Evolutionary conservation across 2,888 invertebrate species (phyloP).

Genomic region (Lycaena phlaeas): DNA sequence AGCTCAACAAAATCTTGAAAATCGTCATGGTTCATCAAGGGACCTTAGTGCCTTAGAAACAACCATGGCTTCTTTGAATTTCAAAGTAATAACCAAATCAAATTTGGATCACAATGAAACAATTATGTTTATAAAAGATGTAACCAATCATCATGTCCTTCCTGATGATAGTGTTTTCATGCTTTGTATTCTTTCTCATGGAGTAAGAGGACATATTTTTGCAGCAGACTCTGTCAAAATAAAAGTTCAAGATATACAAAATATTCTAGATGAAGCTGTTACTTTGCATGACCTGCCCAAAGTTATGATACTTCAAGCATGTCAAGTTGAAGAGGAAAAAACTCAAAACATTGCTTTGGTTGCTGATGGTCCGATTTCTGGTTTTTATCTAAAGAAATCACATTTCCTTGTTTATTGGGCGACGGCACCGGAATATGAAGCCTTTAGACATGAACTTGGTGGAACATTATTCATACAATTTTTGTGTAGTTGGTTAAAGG

Average conservation of each 20-base stretch:
- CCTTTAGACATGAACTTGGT: slow-evolving; percentile 39
- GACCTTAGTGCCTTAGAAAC: slow-evolving; percentile 38
- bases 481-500: slow-evolving; percentile 36
- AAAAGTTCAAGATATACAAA: slow-evolving; percentile 50
- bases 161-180: slow-evolving; percentile 52
- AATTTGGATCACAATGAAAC: slow-evolving; percentile 43
- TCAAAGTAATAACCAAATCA: slow-evolving; percentile 37
- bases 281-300: slow-evolving; percentile 48
- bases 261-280: slow-evolving; percentile 39
- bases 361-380: slow-evolving; percentile 36
- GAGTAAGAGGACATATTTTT: slow-evolving; percentile 51
- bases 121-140: slow-evolving; percentile 38
- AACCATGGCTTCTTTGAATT: slow-evolving; percentile 48
- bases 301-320: slow-evolving; percentile 55
- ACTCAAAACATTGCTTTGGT: slow-evolving; percentile 28
- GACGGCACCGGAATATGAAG: slow-evolving; percentile 55
- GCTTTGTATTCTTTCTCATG: slow-evolving; percentile 59
- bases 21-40: slow-evolving; percentile 40
- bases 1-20: slow-evolving; percentile 25
- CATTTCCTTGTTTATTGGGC: slow-evolving; percentile 59
- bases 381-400: slow-evolving; percentile 36
- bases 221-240: slow-evolving; percentile 56
- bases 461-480: slow-evolving; percentile 59
- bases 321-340: slow-evolving; percentile 39
- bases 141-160: slow-evolving; percentile 33